Conservation (phyloP, 1,140 invertebrate genomes). For the Bombus huntii region DNA sequence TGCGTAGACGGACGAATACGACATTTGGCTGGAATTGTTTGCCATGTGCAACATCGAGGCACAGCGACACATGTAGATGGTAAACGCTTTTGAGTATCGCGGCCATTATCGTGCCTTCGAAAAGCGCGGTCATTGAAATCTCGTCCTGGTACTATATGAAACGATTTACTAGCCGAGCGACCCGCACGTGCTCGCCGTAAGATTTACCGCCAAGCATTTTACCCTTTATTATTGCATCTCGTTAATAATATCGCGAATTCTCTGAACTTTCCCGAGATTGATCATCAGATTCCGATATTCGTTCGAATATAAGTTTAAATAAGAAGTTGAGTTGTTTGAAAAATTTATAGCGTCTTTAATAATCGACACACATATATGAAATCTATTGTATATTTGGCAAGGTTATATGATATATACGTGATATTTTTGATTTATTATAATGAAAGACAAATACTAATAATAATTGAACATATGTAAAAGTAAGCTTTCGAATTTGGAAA, state of each 20-base stretch:
- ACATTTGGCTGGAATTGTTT: slow-evolving; percentile 39
- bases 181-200: not conserved
- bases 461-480: no score
- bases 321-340: not conserved
- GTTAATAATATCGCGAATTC: not conserved
- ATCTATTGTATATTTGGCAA: no score
- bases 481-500: not conserved
- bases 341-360: not conserved
- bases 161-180: not conserved
- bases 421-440: no score
- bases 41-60: not conserved
- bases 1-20: slow-evolving; percentile 11
- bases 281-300: not conserved
- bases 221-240: slow-evolving; percentile 9
- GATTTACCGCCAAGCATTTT: not conserved
- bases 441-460: no score
- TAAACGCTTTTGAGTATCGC: slow-evolving; percentile 7
- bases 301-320: not conserved
- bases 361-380: no score
- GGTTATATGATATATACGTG: no score
- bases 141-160: not conserved
- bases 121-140: not conserved
- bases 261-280: no score
- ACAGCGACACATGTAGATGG: not conserved
- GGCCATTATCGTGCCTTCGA: slow-evolving; percentile 11